Base-by-base conservation (phyloP, 1,140 invertebrate genomes). In the Drosophila insularis region DNA sequence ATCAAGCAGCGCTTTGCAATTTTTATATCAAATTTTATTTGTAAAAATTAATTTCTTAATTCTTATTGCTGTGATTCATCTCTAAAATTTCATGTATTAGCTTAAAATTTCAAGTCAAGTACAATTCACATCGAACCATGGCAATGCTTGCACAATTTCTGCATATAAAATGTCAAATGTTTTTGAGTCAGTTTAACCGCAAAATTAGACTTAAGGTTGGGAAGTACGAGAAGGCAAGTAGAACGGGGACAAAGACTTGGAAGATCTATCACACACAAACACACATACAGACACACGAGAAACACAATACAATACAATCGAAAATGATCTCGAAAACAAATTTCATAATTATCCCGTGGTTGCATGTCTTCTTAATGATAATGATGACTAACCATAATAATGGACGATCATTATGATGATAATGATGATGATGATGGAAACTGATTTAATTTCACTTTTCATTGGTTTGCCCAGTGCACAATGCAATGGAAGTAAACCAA, bases 371-470 rank as follows among this genome's bases (percentile, higher is more conserved):
- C n/a, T 19, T 40, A 53, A 54, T 53, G 35, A 8, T 61, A 70
- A 54, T 39, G 54, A 61, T 43, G 40, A 58, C 27, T 19, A 14
- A 63, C 14, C 27, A 35, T 19, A n/a, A n/a, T 37, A 43, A 39
- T 53, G 55, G 31, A 21, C 23, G 17, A 61, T 71, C 17, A 19
- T 46, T 1, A 46, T 46, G 4, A 43, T 46, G 40, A 50, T 50
- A 17, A 50, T 50, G 14, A 50, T 21, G 43, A 19, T 50, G 43
- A 21, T 68, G 81, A 77, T 80, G 73, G 76, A 63, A 79, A 78
- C 75, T 71, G 68, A 59, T 74, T 70, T 63, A 82, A 73, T 87
- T 87, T 87, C 82, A 87, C 84, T 87, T 87, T 89, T 89, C 65
- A 80, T 78, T 82, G 65, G 71, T 61, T 75, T 75, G 73, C 59